Conservation (phyloP, 2,797 vertebrate genomes). For the Alectoris magna region DNA sequence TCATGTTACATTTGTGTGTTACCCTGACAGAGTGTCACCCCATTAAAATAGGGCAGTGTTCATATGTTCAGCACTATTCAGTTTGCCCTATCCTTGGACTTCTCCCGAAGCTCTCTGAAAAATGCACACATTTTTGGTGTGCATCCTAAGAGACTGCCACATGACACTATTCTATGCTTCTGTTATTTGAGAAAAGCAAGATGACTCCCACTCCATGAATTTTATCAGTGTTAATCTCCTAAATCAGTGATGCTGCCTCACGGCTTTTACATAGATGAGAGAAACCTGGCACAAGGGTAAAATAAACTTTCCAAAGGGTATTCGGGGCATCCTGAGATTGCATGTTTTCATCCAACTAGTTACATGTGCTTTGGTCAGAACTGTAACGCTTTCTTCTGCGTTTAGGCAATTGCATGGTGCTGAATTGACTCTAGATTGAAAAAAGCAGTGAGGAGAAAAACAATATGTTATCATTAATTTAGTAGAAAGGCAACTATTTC, state of each 20-base stretch:
- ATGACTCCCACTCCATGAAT: not conserved
- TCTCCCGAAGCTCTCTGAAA: not conserved
- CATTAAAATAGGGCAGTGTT: not conserved
- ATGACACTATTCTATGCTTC: not conserved
- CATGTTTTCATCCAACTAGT: not conserved
- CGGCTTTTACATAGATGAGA: constrained; percentile 46
- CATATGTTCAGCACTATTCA: not conserved
- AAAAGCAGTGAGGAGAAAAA: not conserved
- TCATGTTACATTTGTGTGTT: not conserved
- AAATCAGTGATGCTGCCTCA: constrained; percentile 28
- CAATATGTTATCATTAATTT: not conserved
- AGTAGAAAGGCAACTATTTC: not conserved
- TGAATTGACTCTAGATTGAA: not conserved
- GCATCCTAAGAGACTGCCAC: not conserved
- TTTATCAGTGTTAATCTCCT: constrained; percentile 42
- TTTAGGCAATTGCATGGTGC: not conserved
- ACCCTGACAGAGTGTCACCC: not conserved
- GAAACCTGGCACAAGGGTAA: constrained; percentile 49
- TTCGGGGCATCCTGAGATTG: not conserved
- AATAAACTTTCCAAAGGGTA: constrained; percentile 25
- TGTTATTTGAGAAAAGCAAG: constrained; percentile 42
- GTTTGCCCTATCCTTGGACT: not conserved
- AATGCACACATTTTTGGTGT: not conserved
- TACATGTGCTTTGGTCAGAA: not conserved
- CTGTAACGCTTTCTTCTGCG: not conserved